Conservation (phyloP, 2,797 vertebrate species). For the Paguma larvata region DNA sequence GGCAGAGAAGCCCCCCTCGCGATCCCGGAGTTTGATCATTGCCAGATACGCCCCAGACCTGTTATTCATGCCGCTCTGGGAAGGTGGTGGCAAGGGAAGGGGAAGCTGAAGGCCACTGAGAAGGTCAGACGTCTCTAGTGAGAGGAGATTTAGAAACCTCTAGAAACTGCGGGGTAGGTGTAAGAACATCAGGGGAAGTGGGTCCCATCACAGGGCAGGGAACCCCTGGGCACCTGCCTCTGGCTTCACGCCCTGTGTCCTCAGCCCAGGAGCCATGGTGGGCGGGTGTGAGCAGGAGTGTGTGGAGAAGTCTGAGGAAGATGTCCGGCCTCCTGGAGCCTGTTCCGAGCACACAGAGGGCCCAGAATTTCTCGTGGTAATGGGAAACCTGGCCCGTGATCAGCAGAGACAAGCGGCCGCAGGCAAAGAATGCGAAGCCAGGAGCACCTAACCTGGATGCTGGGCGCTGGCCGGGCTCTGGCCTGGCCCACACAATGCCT, state of each 20-base stretch:
- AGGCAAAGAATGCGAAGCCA: slow-evolving; percentile 24
- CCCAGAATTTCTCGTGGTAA: neutral
- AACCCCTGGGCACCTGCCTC: neutral
- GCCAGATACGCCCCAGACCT: neutral
- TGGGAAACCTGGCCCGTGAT: neutral
- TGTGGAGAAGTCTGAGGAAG: neutral
- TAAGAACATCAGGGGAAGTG: neutral
- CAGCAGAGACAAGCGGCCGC: slow-evolving; percentile 17
- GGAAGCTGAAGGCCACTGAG: neutral
- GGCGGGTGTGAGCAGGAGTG: neutral
- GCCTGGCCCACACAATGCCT: neutral
- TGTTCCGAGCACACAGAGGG: rapidly evolving
- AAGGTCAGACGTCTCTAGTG: neutral
- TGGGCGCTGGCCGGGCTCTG: slow-evolving; percentile 26
- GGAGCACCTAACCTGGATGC: neutral
- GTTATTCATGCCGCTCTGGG: no score
- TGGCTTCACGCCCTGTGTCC: neutral
- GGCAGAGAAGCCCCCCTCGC: no score
- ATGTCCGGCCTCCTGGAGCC: neutral
- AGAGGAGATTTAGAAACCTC: neutral
- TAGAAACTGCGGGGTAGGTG: neutral
- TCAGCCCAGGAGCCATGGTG: neutral
- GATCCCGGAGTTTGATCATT: neutral
- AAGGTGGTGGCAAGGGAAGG: neutral
- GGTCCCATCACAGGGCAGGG: neutral